These are phyloP conservation scores for Chelon auratus DNA, from an alignment of 2,797 vertebrate species.

Conservation along the genomic window DNA sequence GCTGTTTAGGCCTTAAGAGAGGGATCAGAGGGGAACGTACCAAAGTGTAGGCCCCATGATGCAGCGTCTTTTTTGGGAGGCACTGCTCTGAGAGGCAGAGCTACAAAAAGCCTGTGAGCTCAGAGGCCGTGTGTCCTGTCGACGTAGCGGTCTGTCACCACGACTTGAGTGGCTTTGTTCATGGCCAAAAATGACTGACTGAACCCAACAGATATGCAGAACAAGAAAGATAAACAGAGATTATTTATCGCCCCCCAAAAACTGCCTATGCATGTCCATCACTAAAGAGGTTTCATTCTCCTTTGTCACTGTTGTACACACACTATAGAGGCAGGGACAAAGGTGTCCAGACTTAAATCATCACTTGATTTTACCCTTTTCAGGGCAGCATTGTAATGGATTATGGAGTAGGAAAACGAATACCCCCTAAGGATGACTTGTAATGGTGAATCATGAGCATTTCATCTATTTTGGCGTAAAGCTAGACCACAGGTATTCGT, in stretches of 20 bases:
- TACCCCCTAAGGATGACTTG: neutral
- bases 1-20: constrained; percentile 91
- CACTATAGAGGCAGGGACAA: too few species aligned
- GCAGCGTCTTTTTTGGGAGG: constrained; percentile 92
- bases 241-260: neutral
- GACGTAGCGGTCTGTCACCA: constrained; percentile 78
- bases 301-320: too few species aligned
- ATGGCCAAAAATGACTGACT: constrained; percentile 88
- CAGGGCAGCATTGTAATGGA: neutral
- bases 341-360: neutral
- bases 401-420: neutral
- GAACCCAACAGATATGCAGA: constrained; percentile 23
- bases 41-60: constrained; percentile 89
- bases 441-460: neutral
- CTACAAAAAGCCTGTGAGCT: constrained; percentile 95
- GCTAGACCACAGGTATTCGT: neutral
- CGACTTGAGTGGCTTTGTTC: constrained; percentile 85
- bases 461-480: neutral
- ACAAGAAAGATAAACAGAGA: constrained; percentile 31
- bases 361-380: neutral
- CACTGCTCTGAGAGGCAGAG: constrained; percentile 89
- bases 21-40: constrained; percentile 84
- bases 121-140: constrained; percentile 82
- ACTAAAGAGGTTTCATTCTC: neutral
- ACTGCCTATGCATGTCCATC: neutral